Base-by-base conservation (phyloP, 2,888 invertebrate species). In the Globia sparganii region DNA sequence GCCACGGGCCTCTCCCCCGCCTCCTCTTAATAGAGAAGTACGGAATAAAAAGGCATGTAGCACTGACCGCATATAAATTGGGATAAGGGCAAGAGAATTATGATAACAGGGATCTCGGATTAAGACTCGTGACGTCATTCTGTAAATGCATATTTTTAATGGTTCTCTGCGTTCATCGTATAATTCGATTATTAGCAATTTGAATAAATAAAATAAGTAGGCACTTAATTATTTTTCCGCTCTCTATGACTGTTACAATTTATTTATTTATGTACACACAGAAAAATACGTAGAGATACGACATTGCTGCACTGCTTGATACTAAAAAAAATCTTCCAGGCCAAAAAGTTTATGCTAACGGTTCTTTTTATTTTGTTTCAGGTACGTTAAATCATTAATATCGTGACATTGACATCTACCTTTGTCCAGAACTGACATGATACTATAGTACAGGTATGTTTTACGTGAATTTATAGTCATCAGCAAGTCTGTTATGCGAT, bases 321-420 rank as follows among this genome's bases (percentile, higher is more conserved):
- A 8, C 21, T 49, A 21, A 8, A 8, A 49, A 49, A 6, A 8
- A 2, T 21, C 21, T 21, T 8, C 21, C 21, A 21, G 21, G 21
- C 25, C 21, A 49, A 49, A 0, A 49, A 49, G 25, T 25, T 0
- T 9, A 46, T 46, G 1, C 49, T 80, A 56, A 75, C 72, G 5
- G 25, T 6, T 3, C 4, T 25, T 56, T 56, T 0, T 78, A n/a
- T 71, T 66, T 82, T 82, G 75, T 82, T 82, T n/a, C 82, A 82
- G 82, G 82, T 82, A 82, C 56, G 79, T 75, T 56, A 21, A n/a
- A 15, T 66, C 6, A 37, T 65, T 40, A 31, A 37, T 46, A 18
- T 31, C 2, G 21, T 21, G 21, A 8, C 56, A 28, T 1, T 34
- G 34, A 67, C 34, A 4, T 37, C 4, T 34, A 2, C 18, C 53